A percentile compares a stretch with the other conserved stretches of the same genome.
phyloP scores from a whole-genome alignment of 2,797 vertebrate species.

The Balearica regulorum region DNA sequence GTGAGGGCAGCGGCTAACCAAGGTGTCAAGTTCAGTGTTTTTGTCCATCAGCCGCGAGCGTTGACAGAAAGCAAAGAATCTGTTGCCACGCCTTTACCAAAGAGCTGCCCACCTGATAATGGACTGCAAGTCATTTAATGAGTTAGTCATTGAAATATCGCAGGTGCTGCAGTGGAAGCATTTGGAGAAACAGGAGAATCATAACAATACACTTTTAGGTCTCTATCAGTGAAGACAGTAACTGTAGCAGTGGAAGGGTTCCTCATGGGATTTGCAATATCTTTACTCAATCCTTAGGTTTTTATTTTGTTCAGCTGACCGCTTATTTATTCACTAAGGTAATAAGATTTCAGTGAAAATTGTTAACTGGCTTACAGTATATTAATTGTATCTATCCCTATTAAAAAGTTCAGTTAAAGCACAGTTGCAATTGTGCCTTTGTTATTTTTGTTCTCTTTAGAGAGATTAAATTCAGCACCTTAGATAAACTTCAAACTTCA shows the following conservation, averaged over 20 bases:
- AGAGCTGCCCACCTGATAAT: background rate
- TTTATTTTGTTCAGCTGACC: background rate
- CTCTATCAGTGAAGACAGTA: background rate
- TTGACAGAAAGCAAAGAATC: slow-evolving; percentile 94
- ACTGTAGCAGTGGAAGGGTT: background rate
- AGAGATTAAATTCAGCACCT: background rate
- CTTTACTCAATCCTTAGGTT: background rate
- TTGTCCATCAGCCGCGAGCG: slow-evolving; percentile 91
- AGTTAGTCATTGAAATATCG: background rate
- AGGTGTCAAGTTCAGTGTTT: slow-evolving; percentile 90
- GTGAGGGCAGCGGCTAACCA: slow-evolving; percentile 93
- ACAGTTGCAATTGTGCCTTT: background rate
- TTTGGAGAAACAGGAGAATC: background rate
- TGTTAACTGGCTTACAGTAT: background rate
- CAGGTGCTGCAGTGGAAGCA: background rate
- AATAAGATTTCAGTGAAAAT: background rate
- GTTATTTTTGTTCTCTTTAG: background rate
- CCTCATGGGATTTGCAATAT: background rate
- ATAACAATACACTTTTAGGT: background rate
- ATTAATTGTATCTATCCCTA: background rate
- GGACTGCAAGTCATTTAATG: background rate
- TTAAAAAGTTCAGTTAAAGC: slow-evolving; percentile 20
- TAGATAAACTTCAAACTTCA: background rate
- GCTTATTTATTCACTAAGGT: slow-evolving; percentile 26
- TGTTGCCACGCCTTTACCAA: slow-evolving; percentile 81